A percentile compares a stretch with the other conserved stretches of the same genome.
phyloP scores from a whole-genome alignment of 2,797 vertebrate genomes.

The Girardinus metallicus region DNA sequence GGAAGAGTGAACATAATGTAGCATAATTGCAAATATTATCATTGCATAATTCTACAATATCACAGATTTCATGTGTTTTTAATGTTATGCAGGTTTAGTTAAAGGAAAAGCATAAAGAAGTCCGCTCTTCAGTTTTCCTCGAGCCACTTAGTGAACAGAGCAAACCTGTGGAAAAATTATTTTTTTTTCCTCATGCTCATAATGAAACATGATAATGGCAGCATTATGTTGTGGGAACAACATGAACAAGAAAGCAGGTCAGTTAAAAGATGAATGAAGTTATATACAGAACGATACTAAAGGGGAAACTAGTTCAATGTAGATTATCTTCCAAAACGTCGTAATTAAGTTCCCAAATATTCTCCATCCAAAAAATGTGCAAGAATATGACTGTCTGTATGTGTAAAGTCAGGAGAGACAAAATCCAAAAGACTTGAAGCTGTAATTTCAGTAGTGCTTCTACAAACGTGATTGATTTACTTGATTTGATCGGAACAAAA shows the following conservation, averaged over 20 bases:
- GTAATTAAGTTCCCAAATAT: background rate
- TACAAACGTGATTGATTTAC: background rate
- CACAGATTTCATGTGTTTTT: too few relatives aligned
- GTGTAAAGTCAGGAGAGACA: background rate
- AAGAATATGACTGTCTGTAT: background rate
- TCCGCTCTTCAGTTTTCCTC: too few relatives aligned
- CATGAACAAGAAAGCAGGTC: background rate
- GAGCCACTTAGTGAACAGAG: too few relatives aligned
- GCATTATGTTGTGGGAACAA: background rate
- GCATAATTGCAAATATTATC: too few relatives aligned
- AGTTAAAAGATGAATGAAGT: background rate
- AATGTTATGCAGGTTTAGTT: too few relatives aligned
- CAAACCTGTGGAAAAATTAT: too few relatives aligned
- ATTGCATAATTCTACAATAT: too few relatives aligned
- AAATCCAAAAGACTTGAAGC: background rate
- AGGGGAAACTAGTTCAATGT: background rate
- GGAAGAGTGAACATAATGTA: too few relatives aligned
- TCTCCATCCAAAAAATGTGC: background rate
- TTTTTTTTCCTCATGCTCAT: too few relatives aligned
- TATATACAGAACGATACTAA: background rate
- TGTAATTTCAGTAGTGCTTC: background rate
- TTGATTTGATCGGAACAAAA: background rate
- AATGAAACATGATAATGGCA: background rate
- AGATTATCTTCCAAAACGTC: background rate
- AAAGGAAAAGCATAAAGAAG: too few relatives aligned